Evolutionary conservation across 1,140 invertebrate species (phyloP), one percentile per base, ranked within the genome.

Genomic region (Wiebesia pumilae): DNA sequence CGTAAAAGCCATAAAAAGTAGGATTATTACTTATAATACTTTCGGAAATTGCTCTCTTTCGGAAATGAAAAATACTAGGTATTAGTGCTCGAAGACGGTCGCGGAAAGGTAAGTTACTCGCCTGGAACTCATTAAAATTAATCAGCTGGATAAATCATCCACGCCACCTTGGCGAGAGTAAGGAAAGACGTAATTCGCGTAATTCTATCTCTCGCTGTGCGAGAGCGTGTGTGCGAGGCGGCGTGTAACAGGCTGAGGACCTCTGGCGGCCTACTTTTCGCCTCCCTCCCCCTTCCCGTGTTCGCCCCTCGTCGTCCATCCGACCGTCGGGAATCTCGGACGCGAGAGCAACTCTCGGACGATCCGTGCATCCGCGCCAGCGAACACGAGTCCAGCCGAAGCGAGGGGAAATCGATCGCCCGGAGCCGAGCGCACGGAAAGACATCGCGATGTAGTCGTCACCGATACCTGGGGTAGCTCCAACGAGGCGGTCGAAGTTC

Each of bases 261-360:
- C 81, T 87, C 85, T 83, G 81, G 73, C 75, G 85, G 81, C 81
- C 85, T 87, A 87, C 58, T 78, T 87, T 85, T 71, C 62, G 69
- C 40, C n/a, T 14, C 40, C 54, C n/a, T n/a, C 47, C 87, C 54
- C 67, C 40, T 65, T 62, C 79, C 27, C 12, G 6, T 35, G 62
- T 1, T 58, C 21, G 47, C 0, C 14, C 58, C 7, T 62, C 58
- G 21, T 80, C 78, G 24, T 54, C 54, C 47, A 21, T 7, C 33
- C 19, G 78, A 33, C 30, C 30, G 67, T 30, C 67, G 67, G 67
- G 30, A 51, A 77, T 77, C 75, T 79, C 77, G 77, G 51, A 19
- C 77, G 51, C 71, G 38, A 10, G 24, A 14, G 38, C 35, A 21
- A 27, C 58, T 62, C 58, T 27, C 24, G 58, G 51, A n/a, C n/a